Percentiles rank a stretch among this genome's conserved stretches.
These are phyloP conservation scores for Xestia ashworthii DNA, from an alignment of 2,888 invertebrate genomes.

Conservation along the genomic window DNA sequence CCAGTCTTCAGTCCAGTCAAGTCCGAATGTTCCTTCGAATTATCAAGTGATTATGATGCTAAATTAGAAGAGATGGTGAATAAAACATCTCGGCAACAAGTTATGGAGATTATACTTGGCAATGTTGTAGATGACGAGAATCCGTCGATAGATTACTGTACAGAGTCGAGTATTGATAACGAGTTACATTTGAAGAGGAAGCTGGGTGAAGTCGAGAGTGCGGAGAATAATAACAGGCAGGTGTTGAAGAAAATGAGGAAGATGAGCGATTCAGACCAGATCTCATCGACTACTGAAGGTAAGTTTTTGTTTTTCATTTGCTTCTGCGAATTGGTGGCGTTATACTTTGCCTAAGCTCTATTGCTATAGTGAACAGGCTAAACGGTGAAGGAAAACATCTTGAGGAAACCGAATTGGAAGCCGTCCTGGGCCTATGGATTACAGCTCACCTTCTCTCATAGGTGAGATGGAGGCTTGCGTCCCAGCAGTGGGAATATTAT, in stretches of 20 bases:
- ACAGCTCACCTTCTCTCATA: neutral
- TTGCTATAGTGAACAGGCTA: neutral
- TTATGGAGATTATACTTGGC: constrained; percentile 89
- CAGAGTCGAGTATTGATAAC: constrained; percentile 79
- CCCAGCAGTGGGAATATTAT: neutral
- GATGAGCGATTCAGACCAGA: constrained; percentile 84
- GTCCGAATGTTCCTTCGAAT: constrained; percentile 86
- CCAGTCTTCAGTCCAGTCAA: constrained; percentile 83
- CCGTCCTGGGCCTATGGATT: neutral
- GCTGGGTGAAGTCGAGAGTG: constrained; percentile 75
- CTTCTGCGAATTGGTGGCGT: neutral
- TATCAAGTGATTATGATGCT: constrained; percentile 85
- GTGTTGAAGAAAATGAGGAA: constrained; percentile 84
- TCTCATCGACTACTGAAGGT: constrained; percentile 87
- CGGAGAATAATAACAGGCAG: constrained; percentile 80
- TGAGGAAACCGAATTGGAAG: neutral
- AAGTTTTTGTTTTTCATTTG: constrained; percentile 42
- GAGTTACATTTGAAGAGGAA: constrained; percentile 79
- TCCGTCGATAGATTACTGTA: constrained; percentile 84
- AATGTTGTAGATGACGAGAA: constrained; percentile 79
- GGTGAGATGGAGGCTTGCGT: neutral
- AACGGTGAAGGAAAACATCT: neutral
- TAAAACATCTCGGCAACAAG: constrained; percentile 85
- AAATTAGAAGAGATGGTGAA: constrained; percentile 87
- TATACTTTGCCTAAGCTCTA: neutral